Conservation (phyloP, 1,140 invertebrate genomes). For the Fopius arisanus region DNA sequence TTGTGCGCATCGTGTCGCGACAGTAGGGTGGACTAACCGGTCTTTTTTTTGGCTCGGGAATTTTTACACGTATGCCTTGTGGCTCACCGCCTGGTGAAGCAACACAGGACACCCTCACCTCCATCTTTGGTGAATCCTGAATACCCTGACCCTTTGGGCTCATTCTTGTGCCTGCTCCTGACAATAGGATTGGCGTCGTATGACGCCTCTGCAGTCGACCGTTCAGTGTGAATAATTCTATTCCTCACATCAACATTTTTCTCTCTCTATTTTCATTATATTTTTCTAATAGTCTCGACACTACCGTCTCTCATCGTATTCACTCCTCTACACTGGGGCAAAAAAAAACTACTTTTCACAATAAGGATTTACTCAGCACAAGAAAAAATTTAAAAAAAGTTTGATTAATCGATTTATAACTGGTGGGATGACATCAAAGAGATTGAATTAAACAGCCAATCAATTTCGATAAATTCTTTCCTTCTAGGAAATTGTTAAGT, state of each 20-base stretch:
- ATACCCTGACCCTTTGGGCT: slow-evolving; percentile 54
- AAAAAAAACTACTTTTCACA: no score
- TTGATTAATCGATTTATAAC: background rate
- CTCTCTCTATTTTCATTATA: background rate
- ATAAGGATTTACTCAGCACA: no score
- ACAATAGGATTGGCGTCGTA: slow-evolving; percentile 51
- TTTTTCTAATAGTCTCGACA: background rate
- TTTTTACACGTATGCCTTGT: slow-evolving; percentile 54
- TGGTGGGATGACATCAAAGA: no score
- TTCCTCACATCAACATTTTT: background rate
- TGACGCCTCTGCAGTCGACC: slow-evolving; percentile 52
- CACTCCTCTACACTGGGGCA: no score
- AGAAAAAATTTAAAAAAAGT: no score
- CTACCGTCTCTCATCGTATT: background rate
- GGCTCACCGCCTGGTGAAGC: slow-evolving; percentile 53
- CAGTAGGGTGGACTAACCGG: slow-evolving; percentile 47
- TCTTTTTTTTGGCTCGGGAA: slow-evolving; percentile 59
- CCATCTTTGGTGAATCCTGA: slow-evolving; percentile 53
- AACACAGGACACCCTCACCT: slow-evolving; percentile 57
- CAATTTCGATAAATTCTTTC: background rate
- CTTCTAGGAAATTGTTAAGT: background rate
- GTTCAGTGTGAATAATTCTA: slow-evolving; percentile 44
- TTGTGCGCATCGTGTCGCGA: slow-evolving; percentile 37
- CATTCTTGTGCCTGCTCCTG: slow-evolving; percentile 44
- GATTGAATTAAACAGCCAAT: no score